Conservation (phyloP, 1,140 invertebrate genomes). For the Monochamus saltuarius region DNA sequence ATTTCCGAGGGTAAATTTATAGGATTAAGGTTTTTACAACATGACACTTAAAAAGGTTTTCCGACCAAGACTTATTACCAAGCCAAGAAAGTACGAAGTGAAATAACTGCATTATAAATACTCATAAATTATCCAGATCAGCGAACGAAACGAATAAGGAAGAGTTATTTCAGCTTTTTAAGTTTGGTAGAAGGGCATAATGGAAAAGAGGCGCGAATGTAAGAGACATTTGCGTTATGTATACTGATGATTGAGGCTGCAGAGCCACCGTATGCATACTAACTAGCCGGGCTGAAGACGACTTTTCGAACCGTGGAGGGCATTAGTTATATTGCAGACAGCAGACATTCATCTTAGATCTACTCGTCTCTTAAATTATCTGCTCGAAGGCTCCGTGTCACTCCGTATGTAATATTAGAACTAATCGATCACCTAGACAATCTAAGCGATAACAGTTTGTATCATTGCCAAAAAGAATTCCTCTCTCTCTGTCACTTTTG, state of each 20-base stretch:
- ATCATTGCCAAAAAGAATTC: too few relatives aligned
- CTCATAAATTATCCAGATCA: conserved; percentile 34
- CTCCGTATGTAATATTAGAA: too few relatives aligned
- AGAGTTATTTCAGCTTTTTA: conserved; percentile 39
- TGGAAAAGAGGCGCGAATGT: conserved; percentile 43
- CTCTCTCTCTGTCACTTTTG: too few relatives aligned
- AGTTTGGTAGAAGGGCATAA: conserved; percentile 35
- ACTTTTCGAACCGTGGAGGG: conserved; percentile 29
- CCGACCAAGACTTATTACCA: too few relatives aligned
- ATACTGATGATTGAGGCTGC: conserved; percentile 48
- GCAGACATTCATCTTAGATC: conserved; percentile 21
- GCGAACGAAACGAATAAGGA: conserved; percentile 26
- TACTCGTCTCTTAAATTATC: too few relatives aligned
- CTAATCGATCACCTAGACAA: too few relatives aligned
- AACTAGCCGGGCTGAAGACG: conserved; percentile 31
- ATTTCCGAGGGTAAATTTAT: too few relatives aligned
- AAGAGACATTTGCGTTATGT: conserved; percentile 46
- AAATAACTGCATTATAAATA: conserved; percentile 27
- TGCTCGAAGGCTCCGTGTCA: too few relatives aligned
- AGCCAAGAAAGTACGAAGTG: conserved; percentile 3
- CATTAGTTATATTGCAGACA: conserved; percentile 25
- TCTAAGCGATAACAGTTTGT: too few relatives aligned
- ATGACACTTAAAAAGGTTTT: too few relatives aligned
- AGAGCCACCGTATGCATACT: conserved; percentile 40
- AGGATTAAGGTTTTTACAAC: too few relatives aligned